Evolutionary conservation across 2,888 invertebrate genomes (phyloP), one percentile per base, ranked within the genome.

Genomic region (Tolmerus cingulatus): DNA sequence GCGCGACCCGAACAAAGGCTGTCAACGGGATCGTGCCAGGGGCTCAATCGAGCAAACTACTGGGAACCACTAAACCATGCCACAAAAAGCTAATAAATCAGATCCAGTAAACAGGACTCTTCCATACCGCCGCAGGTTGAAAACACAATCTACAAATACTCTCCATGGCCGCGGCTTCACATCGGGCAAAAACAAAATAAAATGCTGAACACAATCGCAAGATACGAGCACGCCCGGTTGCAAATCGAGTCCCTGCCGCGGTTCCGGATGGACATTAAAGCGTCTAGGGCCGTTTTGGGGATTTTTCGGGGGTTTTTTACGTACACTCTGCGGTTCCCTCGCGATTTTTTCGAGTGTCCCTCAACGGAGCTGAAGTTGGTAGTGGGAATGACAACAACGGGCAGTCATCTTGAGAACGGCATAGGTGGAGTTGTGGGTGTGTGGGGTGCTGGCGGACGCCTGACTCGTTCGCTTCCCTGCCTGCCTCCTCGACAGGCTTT

Each of bases 141-240:
- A 92, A 92, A 89, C 92, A 92, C 89, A 92, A 91, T 90, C 93
- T 92, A 90, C 92, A 92, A 90, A 92, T 92, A 90, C 91, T 92
- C 91, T 92, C 92, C 92, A 92, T 92, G 51, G 79, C 82, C 87
- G 84, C 84, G 84, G 84, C 74, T 66, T 66, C 57, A 66, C 84
- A 84, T 84, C 19, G 84, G 40, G 30, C 37, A 84, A 66, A 74
- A 84, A 66, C 84, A 84, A 84, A 84, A 84, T 66, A 84, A 84
- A 84, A 37, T 84, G 55, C 19, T n/a, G 84, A 84, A 84, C 57
- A 57, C 40, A 84, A 74, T 66, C 66, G 37, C 74, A 27, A 66
- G 23, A 84, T 16, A 5, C 51, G 40, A 84, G 43, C 40, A 74
- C 84, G 74, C 66, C 57, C 84, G 74, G 37, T 66, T n/a, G n/a